Evolutionary conservation across 2,113 vertebrate species (phyloP).

Genomic region (Laticauda laticaudata): DNA sequence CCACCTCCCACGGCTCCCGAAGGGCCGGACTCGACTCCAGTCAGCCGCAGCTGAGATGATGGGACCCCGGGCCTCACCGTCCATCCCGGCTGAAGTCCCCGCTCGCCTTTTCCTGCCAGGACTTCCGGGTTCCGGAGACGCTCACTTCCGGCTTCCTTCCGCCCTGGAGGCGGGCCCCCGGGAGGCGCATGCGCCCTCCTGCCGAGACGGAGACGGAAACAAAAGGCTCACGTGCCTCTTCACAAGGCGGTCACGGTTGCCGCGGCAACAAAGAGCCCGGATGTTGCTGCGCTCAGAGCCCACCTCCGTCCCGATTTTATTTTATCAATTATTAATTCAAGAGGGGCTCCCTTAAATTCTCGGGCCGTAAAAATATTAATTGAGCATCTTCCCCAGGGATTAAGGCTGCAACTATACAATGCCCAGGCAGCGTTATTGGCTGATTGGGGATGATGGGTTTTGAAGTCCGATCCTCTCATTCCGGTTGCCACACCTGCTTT

Average conservation of each 20-base stretch:
- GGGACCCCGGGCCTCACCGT: neutral
- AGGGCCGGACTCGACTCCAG: neutral
- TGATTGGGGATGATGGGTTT: neutral
- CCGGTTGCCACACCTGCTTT: neutral
- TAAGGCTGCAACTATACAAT: neutral
- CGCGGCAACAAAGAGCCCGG: neutral
- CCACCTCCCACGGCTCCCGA: neutral
- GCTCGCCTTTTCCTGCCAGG: neutral
- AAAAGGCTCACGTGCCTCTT: neutral
- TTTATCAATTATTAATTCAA: neutral
- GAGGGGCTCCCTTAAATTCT: neutral
- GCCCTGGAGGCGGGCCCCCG: neutral
- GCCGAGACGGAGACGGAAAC: neutral
- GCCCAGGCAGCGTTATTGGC: neutral
- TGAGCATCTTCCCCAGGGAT: neutral
- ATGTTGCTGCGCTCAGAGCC: neutral
- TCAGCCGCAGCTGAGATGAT: neutral
- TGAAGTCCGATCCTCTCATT: neutral
- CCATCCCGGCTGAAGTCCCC: conserved; percentile 3
- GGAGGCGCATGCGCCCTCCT: neutral
- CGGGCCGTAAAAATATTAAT: neutral
- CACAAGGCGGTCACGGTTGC: too few relatives aligned
- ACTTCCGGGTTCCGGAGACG: neutral
- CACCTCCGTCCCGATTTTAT: neutral
- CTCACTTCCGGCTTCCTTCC: conserved; percentile 5